Evolutionary conservation across 2,888 invertebrate species (phyloP), one percentile per base, ranked within the genome.

Genomic region (Nemotelus nigrinus): DNA sequence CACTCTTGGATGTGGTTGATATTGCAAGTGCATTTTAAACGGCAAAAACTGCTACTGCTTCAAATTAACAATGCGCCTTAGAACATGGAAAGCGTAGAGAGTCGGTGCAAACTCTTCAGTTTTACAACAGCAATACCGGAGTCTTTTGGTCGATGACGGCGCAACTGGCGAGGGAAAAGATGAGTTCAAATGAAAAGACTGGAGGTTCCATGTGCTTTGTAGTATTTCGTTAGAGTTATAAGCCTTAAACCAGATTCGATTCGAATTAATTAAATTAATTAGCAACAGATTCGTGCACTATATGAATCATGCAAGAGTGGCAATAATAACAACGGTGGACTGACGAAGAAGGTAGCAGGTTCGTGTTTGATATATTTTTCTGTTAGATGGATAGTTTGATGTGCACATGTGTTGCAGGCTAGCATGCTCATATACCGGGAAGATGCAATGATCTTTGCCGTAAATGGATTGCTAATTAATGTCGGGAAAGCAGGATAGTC

Each of bases 261-360:
- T 76, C 71, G 70, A 77, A 77, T 70, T 78, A 78, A 78, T 78
- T 78, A 78, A 78, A 71, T 78, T 64, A 76, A 57, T 67, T 77
- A 77, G 71, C 71, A 64, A 25, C 25, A 48, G 76, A 74, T 74
- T 74, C 74, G 74, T 74, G 74, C 74, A 50, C 74, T 39, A 25
- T 60, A 60, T 74, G 74, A 70, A 55, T 70, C 70, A 70, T 70
- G 70, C 70, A 70, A 70, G 53, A 53, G 10, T 53, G 6, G 53
- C 45, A 65, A 65, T 47, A 65, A 44, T 8, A 45, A 45, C 45
- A 53, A 25, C 25, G 25, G 25, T 25, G 25, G 25, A 0, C 25
- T 25, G 25, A 25, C 25, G 25, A 25, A 25, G 25, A 25, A 25
- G 25, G 70, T 55, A 70, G 53, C 70, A 70, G 70, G 70, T 70